These are phyloP conservation scores for Parazoanthus darwini DNA, from an alignment of 92 coral and sea anemone species.

Conservation along the genomic window DNA sequence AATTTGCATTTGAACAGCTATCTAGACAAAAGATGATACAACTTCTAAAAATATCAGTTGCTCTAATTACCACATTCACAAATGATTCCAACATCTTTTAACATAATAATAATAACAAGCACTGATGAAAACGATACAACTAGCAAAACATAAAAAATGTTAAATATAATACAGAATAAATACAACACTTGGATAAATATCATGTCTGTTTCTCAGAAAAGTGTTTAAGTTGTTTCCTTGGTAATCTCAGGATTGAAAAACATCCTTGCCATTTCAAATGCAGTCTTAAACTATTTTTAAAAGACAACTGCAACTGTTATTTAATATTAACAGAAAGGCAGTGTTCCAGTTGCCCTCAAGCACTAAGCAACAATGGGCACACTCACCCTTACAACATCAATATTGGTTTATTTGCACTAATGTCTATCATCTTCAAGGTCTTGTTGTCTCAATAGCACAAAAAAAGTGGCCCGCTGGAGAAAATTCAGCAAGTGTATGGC, in stretches of 20 bases:
- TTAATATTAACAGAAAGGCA: background rate
- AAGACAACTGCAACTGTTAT: background rate
- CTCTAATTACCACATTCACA: background rate
- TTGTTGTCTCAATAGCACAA: background rate
- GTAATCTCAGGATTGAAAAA: background rate
- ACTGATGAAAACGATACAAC: background rate
- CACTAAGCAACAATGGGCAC: no score
- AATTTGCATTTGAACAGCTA: background rate
- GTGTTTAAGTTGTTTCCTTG: background rate
- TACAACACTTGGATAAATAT: background rate
- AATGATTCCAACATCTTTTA: background rate
- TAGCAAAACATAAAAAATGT: background rate
- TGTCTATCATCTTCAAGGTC: no score
- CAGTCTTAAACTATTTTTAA: background rate
- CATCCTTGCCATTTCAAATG: background rate
- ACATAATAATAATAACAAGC: background rate
- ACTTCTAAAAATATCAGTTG: background rate
- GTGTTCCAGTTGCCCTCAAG: no score
- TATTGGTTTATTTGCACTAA: no score
- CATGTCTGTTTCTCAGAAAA: background rate
- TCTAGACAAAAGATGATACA: background rate
- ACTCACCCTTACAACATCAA: no score
- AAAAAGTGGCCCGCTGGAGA: background rate
- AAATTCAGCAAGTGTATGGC: background rate
- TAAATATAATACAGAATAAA: no score